These are phyloP conservation scores for Drosophila robusta DNA, from an alignment of 2,888 invertebrate species.

Conservation along the genomic window DNA sequence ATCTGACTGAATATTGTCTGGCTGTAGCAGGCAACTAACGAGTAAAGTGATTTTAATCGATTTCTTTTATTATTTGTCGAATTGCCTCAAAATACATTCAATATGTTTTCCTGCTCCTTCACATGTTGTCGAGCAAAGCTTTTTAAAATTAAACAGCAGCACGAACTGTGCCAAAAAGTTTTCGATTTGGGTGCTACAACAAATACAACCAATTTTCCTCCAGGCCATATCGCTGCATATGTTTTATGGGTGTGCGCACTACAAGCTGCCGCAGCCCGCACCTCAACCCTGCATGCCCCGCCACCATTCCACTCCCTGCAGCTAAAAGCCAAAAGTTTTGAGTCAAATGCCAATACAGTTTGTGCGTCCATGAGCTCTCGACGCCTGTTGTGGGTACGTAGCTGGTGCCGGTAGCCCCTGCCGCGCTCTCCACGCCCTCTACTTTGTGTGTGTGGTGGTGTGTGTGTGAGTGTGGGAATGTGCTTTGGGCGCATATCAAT, in stretches of 20 bases:
- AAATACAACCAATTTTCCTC: slow-evolving; percentile 51
- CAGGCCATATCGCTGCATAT: slow-evolving; percentile 57
- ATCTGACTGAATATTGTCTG: slow-evolving; percentile 29
- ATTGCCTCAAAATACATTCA: slow-evolving; percentile 47
- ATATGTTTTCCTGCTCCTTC: slow-evolving; percentile 54
- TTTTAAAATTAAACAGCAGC: slow-evolving; percentile 76
- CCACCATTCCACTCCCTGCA: neutral
- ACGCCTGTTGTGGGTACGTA: slow-evolving; percentile 44
- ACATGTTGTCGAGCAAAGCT: slow-evolving; percentile 68
- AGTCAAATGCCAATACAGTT: slow-evolving; percentile 79
- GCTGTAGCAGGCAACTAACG: slow-evolving; percentile 45
- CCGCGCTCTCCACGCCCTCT: neutral
- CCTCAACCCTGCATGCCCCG: neutral
- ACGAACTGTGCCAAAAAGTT: slow-evolving; percentile 73
- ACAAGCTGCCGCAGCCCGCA: neutral
- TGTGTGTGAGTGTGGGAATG: slow-evolving; percentile 17
- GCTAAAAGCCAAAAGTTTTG: slow-evolving; percentile 71
- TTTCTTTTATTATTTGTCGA: slow-evolving; percentile 28
- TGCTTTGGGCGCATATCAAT: slow-evolving; percentile 72
- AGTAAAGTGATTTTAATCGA: slow-evolving; percentile 72
- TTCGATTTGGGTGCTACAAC: slow-evolving; percentile 63
- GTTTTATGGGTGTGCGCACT: slow-evolving; percentile 48
- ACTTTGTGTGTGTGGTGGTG: neutral
- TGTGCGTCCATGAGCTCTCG: slow-evolving; percentile 59
- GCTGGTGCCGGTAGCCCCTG: slow-evolving; percentile 15